A percentile compares a stretch with the other conserved stretches of the same genome.
Evolutionary conservation across 2,797 vertebrate species (phyloP).

Genomic region (Masticophis lateralis): DNA sequence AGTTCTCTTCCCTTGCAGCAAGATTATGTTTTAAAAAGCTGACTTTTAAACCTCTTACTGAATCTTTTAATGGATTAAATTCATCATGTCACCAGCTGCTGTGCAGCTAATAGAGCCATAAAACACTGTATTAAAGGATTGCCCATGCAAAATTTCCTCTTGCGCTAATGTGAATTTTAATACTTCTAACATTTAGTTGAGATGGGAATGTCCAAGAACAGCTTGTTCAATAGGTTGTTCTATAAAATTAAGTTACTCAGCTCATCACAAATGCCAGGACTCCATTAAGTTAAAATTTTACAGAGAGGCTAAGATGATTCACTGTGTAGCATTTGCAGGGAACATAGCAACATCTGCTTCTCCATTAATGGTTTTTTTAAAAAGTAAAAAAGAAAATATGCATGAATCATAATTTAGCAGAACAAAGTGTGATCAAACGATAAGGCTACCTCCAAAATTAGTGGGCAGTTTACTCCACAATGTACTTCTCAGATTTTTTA

Average conservation of each 20-base stretch:
- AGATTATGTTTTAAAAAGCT: constrained; percentile 85
- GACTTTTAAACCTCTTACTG: constrained; percentile 86
- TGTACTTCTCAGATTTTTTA: not conserved
- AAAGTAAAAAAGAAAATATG: constrained; percentile 47
- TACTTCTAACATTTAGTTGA: constrained; percentile 88
- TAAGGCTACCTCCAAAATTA: not conserved
- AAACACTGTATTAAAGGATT: constrained; percentile 87
- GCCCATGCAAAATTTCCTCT: constrained; percentile 85
- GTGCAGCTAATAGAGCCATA: constrained; percentile 84
- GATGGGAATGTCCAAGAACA: constrained; percentile 85
- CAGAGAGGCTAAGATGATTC: constrained; percentile 79
- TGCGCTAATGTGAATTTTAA: constrained; percentile 85
- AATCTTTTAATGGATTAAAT: constrained; percentile 87
- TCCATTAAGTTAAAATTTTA: constrained; percentile 81
- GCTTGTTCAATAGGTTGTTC: constrained; percentile 85
- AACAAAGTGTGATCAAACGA: constrained; percentile 30
- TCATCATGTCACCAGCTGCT: constrained; percentile 85
- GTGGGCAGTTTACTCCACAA: constrained; percentile 20
- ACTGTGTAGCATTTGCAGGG: constrained; percentile 69
- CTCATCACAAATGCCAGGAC: constrained; percentile 85
- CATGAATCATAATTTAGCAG: constrained; percentile 24
- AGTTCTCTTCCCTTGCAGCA: constrained; percentile 77
- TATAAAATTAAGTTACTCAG: constrained; percentile 83
- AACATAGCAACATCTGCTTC: constrained; percentile 75
- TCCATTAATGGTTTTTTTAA: constrained; percentile 52